phyloP scores from a whole-genome alignment of 2,797 vertebrate genomes.

The Hypotaenidia philippensis region DNA sequence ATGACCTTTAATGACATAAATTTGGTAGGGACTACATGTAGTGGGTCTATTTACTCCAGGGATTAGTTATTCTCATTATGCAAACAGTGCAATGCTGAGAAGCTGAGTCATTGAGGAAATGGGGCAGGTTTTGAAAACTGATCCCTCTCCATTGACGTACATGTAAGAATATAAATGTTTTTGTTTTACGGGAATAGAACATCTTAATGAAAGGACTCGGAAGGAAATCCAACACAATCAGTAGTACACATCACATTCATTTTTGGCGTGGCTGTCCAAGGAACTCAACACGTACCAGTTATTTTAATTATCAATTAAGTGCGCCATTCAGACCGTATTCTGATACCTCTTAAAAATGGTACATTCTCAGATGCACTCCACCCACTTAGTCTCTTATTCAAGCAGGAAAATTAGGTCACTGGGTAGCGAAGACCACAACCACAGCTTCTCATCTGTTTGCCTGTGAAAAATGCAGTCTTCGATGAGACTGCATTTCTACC shows the following conservation, averaged over 20 bases:
- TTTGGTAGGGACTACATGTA: background rate
- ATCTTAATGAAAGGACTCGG: slow-evolving; percentile 14
- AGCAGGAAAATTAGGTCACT: slow-evolving; percentile 14
- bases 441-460: background rate
- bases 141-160: slow-evolving; percentile 61
- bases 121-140: slow-evolving; percentile 66
- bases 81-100: slow-evolving; percentile 56
- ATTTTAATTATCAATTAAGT: background rate
- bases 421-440: slow-evolving; percentile 1
- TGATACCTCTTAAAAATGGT: background rate
- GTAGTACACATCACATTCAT: background rate
- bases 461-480: background rate
- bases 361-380: background rate
- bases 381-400: background rate
- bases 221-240: slow-evolving; percentile 58
- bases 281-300: background rate
- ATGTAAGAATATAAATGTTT: slow-evolving; percentile 30
- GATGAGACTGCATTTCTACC: background rate
- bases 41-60: slow-evolving; percentile 43
- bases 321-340: background rate
- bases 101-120: slow-evolving; percentile 78
- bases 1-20: slow-evolving; percentile 42
- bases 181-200: slow-evolving; percentile 58
- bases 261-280: background rate
- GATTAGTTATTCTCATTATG: slow-evolving; percentile 60